A percentile compares a stretch with the other conserved stretches of the same genome.
These are phyloP conservation scores for Eristalis tenax DNA, from an alignment of 2,888 invertebrate species.

Conservation along the genomic window DNA sequence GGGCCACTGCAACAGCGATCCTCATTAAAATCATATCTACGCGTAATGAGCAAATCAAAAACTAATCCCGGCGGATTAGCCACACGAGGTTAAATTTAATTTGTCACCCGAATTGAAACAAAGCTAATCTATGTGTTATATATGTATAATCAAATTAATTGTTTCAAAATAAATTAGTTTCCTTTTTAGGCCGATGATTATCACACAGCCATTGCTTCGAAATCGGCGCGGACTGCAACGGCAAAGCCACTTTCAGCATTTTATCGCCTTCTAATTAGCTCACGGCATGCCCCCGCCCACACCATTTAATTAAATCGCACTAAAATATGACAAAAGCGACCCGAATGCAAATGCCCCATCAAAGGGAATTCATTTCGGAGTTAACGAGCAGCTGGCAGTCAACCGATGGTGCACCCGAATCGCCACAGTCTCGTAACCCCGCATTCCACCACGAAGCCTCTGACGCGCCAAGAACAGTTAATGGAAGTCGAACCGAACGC, in stretches of 20 bases:
- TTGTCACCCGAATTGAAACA: neutral
- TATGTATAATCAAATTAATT: neutral
- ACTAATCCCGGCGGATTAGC: neutral
- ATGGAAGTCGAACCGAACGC: neutral
- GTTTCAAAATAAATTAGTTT: constrained; percentile 1
- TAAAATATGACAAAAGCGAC: neutral
- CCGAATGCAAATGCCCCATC: constrained; percentile 1
- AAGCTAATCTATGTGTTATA: neutral
- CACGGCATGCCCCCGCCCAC: neutral
- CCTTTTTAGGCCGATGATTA: neutral
- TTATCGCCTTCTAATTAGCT: constrained; percentile 6
- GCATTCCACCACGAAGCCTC: neutral
- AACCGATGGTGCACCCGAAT: neutral
- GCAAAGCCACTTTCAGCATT: neutral
- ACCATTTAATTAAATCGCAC: constrained; percentile 19
- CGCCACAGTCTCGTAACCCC: too few relatives aligned
- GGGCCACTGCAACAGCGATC: neutral
- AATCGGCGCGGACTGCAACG: neutral
- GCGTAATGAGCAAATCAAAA: neutral
- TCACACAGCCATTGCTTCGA: neutral
- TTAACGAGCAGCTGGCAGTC: neutral
- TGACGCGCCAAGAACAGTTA: neutral
- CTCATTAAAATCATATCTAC: neutral
- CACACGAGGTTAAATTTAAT: neutral
- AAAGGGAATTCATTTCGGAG: constrained; percentile 34